phyloP scores from a whole-genome alignment of 1,140 invertebrate species.

The Scaptomyza pallida region DNA sequence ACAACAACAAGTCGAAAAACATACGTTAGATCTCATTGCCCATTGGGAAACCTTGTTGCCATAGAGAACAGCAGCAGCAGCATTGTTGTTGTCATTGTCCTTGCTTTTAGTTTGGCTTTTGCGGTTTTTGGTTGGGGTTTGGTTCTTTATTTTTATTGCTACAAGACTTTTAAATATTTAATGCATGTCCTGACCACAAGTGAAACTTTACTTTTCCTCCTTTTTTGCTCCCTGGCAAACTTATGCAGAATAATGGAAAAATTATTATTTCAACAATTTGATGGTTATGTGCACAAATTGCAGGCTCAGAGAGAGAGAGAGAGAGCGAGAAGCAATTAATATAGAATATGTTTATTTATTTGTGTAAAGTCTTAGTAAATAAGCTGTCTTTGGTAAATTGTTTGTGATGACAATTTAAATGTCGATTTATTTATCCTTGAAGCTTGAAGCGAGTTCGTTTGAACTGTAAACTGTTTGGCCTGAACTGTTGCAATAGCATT shows the following conservation, averaged over 20 bases:
- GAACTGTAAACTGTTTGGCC: not conserved
- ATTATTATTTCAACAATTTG: slow-evolving; percentile 29
- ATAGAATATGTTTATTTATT: not conserved
- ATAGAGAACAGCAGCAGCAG: not conserved
- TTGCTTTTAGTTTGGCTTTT: slow-evolving; percentile 45
- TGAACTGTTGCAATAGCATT: slow-evolving; percentile 57
- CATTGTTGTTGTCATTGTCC: slow-evolving; percentile 46
- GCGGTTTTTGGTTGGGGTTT: slow-evolving; percentile 40
- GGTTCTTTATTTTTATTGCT: slow-evolving; percentile 57
- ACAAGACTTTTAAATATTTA: slow-evolving; percentile 73
- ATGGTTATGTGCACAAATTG: not conserved
- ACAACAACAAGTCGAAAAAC: slow-evolving; percentile 53
- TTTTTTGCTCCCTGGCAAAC: not conserved
- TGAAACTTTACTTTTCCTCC: not conserved
- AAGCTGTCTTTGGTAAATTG: not conserved
- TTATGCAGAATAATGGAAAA: slow-evolving; percentile 9
- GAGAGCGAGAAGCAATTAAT: not conserved
- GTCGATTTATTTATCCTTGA: not conserved
- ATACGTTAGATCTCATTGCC: slow-evolving; percentile 75
- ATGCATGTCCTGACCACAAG: slow-evolving; percentile 22
- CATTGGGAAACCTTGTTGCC: slow-evolving; percentile 51
- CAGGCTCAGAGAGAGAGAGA: too few relatives aligned
- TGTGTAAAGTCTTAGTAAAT: not conserved
- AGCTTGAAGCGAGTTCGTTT: not conserved
- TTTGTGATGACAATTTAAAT: not conserved